phyloP scores from a whole-genome alignment of 2,797 vertebrate genomes.

The Linurgus olivaceus region DNA sequence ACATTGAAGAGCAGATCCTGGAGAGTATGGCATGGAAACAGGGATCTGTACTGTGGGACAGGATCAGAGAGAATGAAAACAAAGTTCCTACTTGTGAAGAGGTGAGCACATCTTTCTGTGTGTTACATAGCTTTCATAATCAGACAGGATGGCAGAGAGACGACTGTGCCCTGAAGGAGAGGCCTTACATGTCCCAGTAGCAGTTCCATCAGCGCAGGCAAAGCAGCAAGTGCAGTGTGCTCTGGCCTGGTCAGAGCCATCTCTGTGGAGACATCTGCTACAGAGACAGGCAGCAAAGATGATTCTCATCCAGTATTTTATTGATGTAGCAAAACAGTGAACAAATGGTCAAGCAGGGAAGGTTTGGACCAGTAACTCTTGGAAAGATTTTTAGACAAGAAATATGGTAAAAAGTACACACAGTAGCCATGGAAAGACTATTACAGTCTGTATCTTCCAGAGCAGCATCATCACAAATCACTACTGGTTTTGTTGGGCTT shows the following conservation, averaged over 20 bases:
- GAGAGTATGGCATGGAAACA: conserved; percentile 88
- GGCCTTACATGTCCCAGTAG: accelerated
- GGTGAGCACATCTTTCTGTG: conserved; percentile 35
- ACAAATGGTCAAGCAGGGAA: neutral
- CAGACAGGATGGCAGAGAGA: neutral
- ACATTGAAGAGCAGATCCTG: conserved; percentile 89
- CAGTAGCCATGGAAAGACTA: neutral
- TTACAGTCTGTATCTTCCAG: neutral
- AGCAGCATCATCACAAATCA: neutral
- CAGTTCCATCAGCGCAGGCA: neutral
- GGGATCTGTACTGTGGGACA: conserved; percentile 85
- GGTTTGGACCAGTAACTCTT: neutral
- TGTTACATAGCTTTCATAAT: neutral
- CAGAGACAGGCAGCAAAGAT: neutral
- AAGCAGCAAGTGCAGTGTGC: neutral
- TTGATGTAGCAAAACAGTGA: neutral
- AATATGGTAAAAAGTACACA: neutral
- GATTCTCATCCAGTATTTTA: neutral
- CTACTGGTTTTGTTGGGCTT: neutral
- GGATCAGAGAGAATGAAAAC: conserved; percentile 81
- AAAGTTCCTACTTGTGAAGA: conserved; percentile 88
- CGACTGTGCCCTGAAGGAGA: neutral
- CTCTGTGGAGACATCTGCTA: neutral
- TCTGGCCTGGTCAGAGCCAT: neutral
- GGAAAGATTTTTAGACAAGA: neutral